phyloP scores from a whole-genome alignment of 2,113 vertebrate species.

The Siniperca chuatsi region DNA sequence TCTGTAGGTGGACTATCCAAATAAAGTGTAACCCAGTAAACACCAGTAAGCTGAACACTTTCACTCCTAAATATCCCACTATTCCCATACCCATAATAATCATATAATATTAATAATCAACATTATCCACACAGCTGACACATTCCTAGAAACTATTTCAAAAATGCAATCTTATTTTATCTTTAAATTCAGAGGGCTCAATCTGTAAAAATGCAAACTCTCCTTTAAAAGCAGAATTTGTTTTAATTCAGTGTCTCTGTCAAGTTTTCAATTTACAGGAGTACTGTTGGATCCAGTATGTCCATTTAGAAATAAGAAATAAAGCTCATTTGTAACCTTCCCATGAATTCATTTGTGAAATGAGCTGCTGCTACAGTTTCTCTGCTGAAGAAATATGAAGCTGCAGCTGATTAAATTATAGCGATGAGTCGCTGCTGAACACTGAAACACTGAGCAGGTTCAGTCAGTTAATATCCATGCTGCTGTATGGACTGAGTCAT shows the following conservation, averaged over 20 bases:
- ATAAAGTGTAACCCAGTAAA: no score
- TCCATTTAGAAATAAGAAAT: slow-evolving; percentile 38
- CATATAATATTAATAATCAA: neutral
- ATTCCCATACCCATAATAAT: neutral
- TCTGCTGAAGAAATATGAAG: slow-evolving; percentile 46
- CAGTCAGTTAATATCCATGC: neutral
- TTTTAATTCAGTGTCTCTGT: slow-evolving; percentile 4
- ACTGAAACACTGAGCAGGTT: neutral
- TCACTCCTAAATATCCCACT: neutral
- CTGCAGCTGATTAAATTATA: slow-evolving; percentile 40
- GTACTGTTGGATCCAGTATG: neutral
- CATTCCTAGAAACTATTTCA: no score
- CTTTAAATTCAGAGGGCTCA: neutral
- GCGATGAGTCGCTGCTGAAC: slow-evolving; percentile 12
- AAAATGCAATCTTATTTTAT: neutral
- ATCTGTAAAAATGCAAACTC: neutral
- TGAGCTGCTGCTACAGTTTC: slow-evolving; percentile 25
- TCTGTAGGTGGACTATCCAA: no score
- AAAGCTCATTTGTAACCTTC: slow-evolving; percentile 38
- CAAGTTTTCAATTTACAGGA: slow-evolving; percentile 20
- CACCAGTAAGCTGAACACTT: neutral
- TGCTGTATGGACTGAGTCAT: neutral
- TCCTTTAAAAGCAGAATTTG: neutral
- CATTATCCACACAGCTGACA: neutral
- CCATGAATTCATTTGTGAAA: slow-evolving; percentile 48